phyloP scores from a whole-genome alignment of 2,113 vertebrate species.

The Elephas maximus region DNA sequence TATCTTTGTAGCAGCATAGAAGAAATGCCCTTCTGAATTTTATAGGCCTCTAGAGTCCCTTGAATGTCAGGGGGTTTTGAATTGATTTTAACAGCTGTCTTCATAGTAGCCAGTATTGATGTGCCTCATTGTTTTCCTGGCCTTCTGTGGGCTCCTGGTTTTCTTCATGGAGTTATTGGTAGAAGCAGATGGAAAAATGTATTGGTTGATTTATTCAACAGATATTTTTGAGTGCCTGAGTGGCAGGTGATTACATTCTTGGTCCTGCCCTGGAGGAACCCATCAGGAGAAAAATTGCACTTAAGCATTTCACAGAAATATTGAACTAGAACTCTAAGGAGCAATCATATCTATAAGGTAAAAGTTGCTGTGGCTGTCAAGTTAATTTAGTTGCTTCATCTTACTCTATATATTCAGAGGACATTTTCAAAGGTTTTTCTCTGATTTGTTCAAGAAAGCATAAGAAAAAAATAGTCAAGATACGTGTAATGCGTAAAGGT shows the following conservation, averaged over 20 bases:
- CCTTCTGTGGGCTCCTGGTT: background rate
- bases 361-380: background rate
- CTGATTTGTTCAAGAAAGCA: background rate
- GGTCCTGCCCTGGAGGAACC: background rate
- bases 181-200: background rate
- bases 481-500: background rate
- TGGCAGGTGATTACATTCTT: background rate
- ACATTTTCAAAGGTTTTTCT: background rate
- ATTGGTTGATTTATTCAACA: background rate
- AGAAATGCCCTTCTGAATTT: background rate
- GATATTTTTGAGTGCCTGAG: background rate
- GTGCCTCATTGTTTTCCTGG: rapidly evolving
- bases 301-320: background rate
- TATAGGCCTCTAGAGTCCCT: background rate
- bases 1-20: background rate
- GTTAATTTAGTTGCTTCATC: background rate
- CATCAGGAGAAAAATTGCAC: background rate
- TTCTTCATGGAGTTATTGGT: background rate
- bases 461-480: background rate
- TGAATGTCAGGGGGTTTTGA: no score
- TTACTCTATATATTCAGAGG: background rate
- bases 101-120: background rate
- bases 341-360: background rate
- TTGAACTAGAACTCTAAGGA: background rate
- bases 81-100: background rate